phyloP scores from a whole-genome alignment of 2,797 vertebrate species.

The Peromyscus melanophrys region DNA sequence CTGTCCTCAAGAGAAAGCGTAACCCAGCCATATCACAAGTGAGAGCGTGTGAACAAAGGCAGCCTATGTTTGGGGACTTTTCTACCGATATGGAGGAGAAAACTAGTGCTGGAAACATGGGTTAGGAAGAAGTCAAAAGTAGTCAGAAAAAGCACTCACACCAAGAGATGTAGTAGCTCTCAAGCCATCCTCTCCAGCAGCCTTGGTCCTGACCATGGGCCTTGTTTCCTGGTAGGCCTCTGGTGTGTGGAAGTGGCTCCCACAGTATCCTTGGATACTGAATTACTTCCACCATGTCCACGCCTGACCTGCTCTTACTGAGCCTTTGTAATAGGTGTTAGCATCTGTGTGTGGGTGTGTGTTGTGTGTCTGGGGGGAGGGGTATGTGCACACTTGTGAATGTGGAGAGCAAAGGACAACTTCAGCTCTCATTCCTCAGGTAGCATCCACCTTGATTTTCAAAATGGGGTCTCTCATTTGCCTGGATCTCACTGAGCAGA shows the following conservation, averaged over 20 bases:
- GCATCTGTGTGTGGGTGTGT: neutral
- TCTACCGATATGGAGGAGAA: constrained; percentile 10
- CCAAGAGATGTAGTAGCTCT: neutral
- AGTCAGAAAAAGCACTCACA: neutral
- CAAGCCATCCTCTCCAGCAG: neutral
- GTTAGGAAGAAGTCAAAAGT: neutral
- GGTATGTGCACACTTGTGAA: neutral
- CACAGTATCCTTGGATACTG: neutral
- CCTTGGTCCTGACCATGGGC: neutral
- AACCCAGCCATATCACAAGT: neutral
- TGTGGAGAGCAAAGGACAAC: neutral
- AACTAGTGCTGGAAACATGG: neutral
- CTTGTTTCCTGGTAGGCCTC: neutral
- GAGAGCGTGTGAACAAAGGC: neutral
- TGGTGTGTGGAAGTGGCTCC: neutral
- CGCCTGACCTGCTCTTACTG: neutral
- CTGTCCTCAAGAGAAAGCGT: neutral
- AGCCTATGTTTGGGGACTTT: neutral
- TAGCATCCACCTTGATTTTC: neutral
- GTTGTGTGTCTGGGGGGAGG: neutral
- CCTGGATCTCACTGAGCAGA: neutral
- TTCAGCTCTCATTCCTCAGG: neutral
- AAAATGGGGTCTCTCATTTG: neutral
- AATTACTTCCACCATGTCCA: neutral
- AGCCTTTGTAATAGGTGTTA: neutral